Evolutionary conservation across 2,113 vertebrate species (phyloP).

Genomic region (Pteruthius melanotis): DNA sequence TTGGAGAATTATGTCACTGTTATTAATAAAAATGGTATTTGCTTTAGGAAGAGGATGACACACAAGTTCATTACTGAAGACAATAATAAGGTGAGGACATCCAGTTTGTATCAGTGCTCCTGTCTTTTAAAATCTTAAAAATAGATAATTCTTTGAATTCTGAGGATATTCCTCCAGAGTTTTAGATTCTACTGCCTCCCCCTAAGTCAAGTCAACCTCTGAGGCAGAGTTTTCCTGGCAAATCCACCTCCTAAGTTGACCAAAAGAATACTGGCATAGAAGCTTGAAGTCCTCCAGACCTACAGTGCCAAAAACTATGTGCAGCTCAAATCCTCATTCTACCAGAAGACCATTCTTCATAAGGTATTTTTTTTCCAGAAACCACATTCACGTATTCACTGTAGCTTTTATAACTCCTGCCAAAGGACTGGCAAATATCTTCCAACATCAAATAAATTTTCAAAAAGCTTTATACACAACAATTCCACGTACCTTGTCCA

Average conservation of each 20-base stretch:
- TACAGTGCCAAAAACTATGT: not conserved
- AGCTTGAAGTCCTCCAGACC: not conserved
- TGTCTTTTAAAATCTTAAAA: not conserved
- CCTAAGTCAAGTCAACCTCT: not conserved
- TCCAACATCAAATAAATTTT: not conserved
- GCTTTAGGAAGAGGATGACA: not conserved
- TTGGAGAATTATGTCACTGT: not conserved
- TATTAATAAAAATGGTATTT: not conserved
- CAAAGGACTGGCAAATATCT: not conserved
- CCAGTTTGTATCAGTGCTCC: not conserved
- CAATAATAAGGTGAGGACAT: not conserved
- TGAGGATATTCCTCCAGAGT: not conserved
- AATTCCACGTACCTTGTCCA: conserved; percentile 86
- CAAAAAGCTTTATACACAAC: not conserved
- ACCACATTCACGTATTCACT: not conserved
- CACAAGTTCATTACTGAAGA: not conserved
- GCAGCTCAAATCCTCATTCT: not conserved
- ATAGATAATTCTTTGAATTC: not conserved
- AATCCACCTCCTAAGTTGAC: not conserved
- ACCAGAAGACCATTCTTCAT: not conserved
- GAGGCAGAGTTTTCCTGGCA: not conserved
- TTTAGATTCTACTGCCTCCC: not conserved
- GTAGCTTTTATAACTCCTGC: not conserved
- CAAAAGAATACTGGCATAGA: not conserved
- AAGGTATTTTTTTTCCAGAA: not conserved